phyloP scores from a whole-genome alignment of 2,113 vertebrate species.

The Nothobranchius kuhntae region DNA sequence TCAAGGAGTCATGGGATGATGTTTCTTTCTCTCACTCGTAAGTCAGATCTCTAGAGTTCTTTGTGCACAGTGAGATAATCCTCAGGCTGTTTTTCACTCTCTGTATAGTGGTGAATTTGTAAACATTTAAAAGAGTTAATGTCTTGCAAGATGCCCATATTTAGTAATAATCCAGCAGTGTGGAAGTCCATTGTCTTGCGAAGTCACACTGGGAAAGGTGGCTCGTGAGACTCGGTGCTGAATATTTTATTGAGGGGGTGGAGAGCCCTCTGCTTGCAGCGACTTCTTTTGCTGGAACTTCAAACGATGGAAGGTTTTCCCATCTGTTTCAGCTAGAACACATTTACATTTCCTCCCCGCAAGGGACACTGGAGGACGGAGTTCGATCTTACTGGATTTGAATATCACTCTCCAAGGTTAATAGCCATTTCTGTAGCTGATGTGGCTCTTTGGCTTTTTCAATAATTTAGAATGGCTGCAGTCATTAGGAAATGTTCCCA shows the following conservation, averaged over 20 bases:
- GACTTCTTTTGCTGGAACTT: slow-evolving; percentile 74
- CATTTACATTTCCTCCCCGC: slow-evolving; percentile 80
- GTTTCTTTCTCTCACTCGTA: slow-evolving; percentile 56
- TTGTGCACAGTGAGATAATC: slow-evolving; percentile 78
- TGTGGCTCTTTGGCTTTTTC: slow-evolving; percentile 77
- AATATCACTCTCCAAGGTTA: slow-evolving; percentile 81
- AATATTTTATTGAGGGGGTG: slow-evolving; percentile 74
- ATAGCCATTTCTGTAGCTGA: slow-evolving; percentile 77
- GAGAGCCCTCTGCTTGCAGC: slow-evolving; percentile 54
- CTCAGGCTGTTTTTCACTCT: slow-evolving; percentile 70
- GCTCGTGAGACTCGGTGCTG: slow-evolving; percentile 65
- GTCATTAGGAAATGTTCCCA: slow-evolving; percentile 72
- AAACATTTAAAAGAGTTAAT: slow-evolving; percentile 62
- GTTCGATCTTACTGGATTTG: slow-evolving; percentile 79
- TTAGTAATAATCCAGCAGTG: slow-evolving; percentile 50
- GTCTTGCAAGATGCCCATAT: slow-evolving; percentile 43
- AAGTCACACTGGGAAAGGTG: slow-evolving; percentile 52
- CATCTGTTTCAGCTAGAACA: slow-evolving; percentile 79
- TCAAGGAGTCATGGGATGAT: slow-evolving; percentile 40
- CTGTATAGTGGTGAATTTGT: slow-evolving; percentile 62
- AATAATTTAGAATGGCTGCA: slow-evolving; percentile 77
- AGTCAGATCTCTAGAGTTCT: slow-evolving; percentile 71
- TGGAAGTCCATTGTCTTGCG: slow-evolving; percentile 52
- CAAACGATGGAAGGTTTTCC: slow-evolving; percentile 75
- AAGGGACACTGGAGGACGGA: slow-evolving; percentile 76